Base-by-base conservation (phyloP, 1,140 invertebrate species). In the Temnothorax nylanderi region DNA sequence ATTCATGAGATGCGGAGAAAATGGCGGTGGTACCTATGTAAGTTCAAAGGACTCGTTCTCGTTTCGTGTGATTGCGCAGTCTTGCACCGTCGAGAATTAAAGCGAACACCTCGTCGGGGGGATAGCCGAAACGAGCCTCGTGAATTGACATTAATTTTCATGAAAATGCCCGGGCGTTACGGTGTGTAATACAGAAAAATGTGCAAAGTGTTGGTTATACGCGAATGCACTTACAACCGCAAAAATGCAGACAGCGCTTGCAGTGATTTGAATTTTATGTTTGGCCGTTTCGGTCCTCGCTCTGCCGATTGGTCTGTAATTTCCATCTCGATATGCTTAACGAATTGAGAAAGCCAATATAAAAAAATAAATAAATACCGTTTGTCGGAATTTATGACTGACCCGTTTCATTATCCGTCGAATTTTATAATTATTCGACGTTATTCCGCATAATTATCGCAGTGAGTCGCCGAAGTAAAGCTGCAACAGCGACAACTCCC, bases 81-180 rank as follows among this genome's bases (percentile, higher is more conserved):
- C 41, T 60, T 47, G 54, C 13, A 60, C 26, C 65, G 78, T 60
- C 41, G 80, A 21, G 44, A 84, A 84, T 75, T 74, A 84, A 47
- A 84, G n/a, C 7, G 44, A 60, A 84, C 26, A 13, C n/a, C 44
- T 18, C 62, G 34, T 41, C 10, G 56, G 16, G 47, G 65, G 32
- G 47, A 75, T 54, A 32, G n/a, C 37, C 47, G 34, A 58, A 72
- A 88, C 64, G 72, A 85, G 49, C 41, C 21, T 49, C 26, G 75
- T 76, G 85, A 86, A 88, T 86, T 86, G 65, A 76, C 87, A 89
- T 92, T 91, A 91, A 92, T 92, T 92, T 92, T 92, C 89, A 93
- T 89, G 92, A 72, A 81, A 88, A 89, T 92, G 87, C 71, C 58
- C n/a, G 34, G 51, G 21, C 44, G 41, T 41, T 67, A 37, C 26